Conservation (phyloP, 2,113 vertebrate species). For the Nibea albiflora region DNA sequence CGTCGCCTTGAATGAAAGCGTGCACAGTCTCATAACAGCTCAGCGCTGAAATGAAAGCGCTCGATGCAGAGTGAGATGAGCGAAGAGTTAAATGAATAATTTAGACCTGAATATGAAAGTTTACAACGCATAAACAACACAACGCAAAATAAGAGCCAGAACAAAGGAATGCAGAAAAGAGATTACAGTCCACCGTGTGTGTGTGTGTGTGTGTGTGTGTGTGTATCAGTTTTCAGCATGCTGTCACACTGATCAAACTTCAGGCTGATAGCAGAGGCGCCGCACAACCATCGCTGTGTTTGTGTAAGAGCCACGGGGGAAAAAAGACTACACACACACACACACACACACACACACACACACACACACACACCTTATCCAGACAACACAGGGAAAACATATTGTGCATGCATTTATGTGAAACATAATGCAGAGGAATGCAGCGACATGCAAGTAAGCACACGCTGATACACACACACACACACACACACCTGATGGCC, state of each 20-base stretch:
- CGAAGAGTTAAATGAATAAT: neutral
- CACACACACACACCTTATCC: constrained; percentile 21
- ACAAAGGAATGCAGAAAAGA: constrained; percentile 44
- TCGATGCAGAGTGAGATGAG: no score
- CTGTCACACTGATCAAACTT: constrained; percentile 71
- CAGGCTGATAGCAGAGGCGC: constrained; percentile 69
- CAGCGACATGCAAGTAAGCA: constrained; percentile 49
- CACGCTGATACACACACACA: constrained; percentile 29
- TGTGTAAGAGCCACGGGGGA: constrained; percentile 56
- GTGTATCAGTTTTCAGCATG: constrained; percentile 74
- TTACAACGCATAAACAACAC: neutral
- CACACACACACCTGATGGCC: constrained; percentile 52
- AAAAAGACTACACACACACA: constrained; percentile 33
- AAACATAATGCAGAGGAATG: constrained; percentile 70
- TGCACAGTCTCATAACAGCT: constrained; percentile 23
- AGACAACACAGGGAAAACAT: constrained; percentile 41
- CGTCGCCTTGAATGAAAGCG: constrained; percentile 43
- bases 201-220: constrained; percentile 23
- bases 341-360: no score
- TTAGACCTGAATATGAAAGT: neutral
- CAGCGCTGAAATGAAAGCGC: constrained; percentile 31
- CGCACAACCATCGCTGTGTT: constrained; percentile 56
- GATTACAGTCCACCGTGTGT: constrained; percentile 22
- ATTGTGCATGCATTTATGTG: constrained; percentile 66
- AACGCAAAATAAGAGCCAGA: constrained; percentile 19